phyloP scores from a whole-genome alignment of 2,113 vertebrate species.

The Rhabdomys dilectus region DNA sequence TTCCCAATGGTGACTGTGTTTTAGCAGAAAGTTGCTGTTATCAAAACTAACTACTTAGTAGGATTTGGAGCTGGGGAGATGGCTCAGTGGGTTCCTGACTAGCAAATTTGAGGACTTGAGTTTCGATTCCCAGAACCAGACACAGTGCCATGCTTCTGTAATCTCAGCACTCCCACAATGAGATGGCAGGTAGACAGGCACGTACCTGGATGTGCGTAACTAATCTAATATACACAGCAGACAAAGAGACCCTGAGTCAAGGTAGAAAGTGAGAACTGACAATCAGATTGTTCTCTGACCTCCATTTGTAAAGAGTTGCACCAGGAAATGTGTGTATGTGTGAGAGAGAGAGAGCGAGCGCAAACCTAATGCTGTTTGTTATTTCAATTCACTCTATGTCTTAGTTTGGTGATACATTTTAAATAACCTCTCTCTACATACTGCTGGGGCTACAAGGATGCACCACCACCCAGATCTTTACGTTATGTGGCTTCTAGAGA shows the following conservation, averaged over 20 bases:
- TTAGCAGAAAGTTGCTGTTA: background rate
- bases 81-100: background rate
- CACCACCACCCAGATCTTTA: background rate
- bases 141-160: background rate
- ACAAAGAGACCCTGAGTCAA: background rate
- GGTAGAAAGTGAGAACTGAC: background rate
- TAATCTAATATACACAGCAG: background rate
- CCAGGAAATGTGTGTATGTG: no score
- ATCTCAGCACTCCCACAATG: no score
- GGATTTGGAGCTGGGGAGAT: background rate
- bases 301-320: background rate
- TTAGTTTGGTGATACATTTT: background rate
- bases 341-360: background rate
- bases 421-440: background rate
- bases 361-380: background rate
- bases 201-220: no score
- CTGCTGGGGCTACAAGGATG: background rate
- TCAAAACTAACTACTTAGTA: background rate
- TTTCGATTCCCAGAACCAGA: background rate
- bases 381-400: background rate
- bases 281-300: background rate
- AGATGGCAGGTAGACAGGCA: background rate
- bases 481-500: background rate
- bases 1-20: background rate
- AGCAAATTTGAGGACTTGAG: background rate